These are phyloP conservation scores for Lasioglossum villosulum DNA, from an alignment of 2,888 invertebrate species.

Conservation along the genomic window DNA sequence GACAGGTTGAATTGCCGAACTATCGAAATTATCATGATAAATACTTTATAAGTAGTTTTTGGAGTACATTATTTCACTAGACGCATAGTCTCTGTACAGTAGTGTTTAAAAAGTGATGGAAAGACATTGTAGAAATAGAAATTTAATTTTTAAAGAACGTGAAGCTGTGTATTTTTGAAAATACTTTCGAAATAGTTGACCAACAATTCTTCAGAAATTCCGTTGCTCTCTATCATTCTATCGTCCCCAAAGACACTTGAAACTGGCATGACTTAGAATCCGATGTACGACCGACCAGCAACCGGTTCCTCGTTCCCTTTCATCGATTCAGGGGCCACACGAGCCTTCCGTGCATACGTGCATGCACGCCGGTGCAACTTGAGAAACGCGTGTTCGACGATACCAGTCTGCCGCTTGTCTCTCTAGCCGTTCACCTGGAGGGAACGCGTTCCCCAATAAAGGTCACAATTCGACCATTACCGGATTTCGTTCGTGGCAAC, in stretches of 20 bases:
- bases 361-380: conserved; percentile 59
- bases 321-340: conserved; percentile 70
- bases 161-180: background rate
- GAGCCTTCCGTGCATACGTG: conserved; percentile 64
- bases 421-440: conserved; percentile 51
- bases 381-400: conserved; percentile 63
- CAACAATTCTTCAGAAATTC: conserved; percentile 13
- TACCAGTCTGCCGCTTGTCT: conserved; percentile 47
- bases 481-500: background rate
- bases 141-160: background rate
- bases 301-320: conserved; percentile 76
- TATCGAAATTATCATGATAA: too few species aligned
- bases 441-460: conserved; percentile 43
- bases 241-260: conserved; percentile 60
- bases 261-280: conserved; percentile 69
- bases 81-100: too few species aligned
- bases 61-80: background rate
- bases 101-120: background rate
- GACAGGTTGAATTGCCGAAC: too few species aligned
- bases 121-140: background rate
- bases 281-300: conserved; percentile 72
- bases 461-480: conserved; percentile 50
- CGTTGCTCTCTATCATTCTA: conserved; percentile 20
- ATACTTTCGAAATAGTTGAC: background rate
- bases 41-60: background rate